Evolutionary conservation across 2,888 invertebrate species (phyloP).

Genomic region (Acleris holmiana): DNA sequence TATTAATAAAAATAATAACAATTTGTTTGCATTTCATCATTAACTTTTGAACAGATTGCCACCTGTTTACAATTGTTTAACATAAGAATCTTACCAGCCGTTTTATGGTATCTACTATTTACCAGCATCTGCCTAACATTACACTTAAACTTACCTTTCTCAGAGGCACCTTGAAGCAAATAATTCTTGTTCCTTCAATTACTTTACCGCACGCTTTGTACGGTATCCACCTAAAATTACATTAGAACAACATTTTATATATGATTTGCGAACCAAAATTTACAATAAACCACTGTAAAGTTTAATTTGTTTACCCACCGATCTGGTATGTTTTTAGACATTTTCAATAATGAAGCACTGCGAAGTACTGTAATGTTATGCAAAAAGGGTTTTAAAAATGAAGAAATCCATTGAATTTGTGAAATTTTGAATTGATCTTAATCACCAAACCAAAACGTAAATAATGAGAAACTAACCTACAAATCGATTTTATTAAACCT

Average conservation of each 20-base stretch:
- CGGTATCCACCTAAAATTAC: conserved; percentile 85
- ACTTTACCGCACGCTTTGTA: conserved; percentile 86
- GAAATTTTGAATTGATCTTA: conserved; percentile 8
- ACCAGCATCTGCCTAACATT: neutral
- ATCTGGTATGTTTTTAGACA: conserved; percentile 41
- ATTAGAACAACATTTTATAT: neutral
- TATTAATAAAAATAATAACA: too few species aligned
- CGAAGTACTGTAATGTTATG: conserved; percentile 27
- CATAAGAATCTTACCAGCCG: neutral
- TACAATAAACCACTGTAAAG: neutral
- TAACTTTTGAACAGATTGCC: too few species aligned
- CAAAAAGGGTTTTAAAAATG: conserved; percentile 11
- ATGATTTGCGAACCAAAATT: neutral
- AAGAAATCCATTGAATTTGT: conserved; percentile 6
- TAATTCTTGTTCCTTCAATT: conserved; percentile 87
- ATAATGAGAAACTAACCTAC: conserved; percentile 21
- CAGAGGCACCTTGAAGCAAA: conserved; percentile 90
- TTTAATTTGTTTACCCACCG: conserved; percentile 32
- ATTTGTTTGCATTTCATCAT: too few species aligned
- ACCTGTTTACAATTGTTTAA: neutral
- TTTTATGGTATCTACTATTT: neutral
- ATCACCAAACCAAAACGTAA: conserved; percentile 13
- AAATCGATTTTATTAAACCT: neutral
- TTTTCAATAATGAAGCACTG: conserved; percentile 24
- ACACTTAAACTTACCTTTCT: conserved; percentile 61